Evolutionary conservation across 2,888 invertebrate genomes (phyloP).

Genomic region (Pseudoips prasinana): DNA sequence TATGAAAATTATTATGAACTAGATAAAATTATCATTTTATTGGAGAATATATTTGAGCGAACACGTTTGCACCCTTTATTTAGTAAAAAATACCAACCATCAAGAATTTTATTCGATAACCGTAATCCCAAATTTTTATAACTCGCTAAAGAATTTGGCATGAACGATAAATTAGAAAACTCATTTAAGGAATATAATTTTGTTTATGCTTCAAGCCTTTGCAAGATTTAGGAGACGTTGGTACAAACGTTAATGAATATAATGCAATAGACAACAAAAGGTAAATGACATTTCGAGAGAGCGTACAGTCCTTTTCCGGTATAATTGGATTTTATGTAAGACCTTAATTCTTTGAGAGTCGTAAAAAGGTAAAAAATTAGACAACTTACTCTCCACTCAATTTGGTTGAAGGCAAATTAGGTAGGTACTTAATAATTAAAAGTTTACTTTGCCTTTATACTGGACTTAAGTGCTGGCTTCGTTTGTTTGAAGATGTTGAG

Average conservation of each 20-base stretch:
- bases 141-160: constrained; percentile 24
- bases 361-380: constrained; percentile 12
- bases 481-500: no score
- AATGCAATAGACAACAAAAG: constrained; percentile 43
- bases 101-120: constrained; percentile 15
- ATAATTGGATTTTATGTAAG: constrained; percentile 25
- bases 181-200: constrained; percentile 16
- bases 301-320: constrained; percentile 16
- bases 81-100: constrained; percentile 5
- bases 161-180: constrained; percentile 22
- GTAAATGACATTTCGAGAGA: constrained; percentile 30
- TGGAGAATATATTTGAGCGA: no score
- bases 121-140: constrained; percentile 8
- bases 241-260: constrained; percentile 40
- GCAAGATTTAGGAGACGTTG: constrained; percentile 17
- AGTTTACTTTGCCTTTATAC: constrained; percentile 7
- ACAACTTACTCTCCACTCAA: constrained; percentile 10
- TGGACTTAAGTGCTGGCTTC: no score
- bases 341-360: constrained; percentile 14
- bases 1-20: no score
- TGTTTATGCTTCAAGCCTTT: constrained; percentile 18
- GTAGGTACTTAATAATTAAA: constrained; percentile 9
- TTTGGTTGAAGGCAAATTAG: constrained; percentile 11
- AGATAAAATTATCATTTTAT: no score
- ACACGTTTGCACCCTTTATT: no score